phyloP scores from a whole-genome alignment of 2,888 invertebrate species.

The Diarsia rubi region DNA sequence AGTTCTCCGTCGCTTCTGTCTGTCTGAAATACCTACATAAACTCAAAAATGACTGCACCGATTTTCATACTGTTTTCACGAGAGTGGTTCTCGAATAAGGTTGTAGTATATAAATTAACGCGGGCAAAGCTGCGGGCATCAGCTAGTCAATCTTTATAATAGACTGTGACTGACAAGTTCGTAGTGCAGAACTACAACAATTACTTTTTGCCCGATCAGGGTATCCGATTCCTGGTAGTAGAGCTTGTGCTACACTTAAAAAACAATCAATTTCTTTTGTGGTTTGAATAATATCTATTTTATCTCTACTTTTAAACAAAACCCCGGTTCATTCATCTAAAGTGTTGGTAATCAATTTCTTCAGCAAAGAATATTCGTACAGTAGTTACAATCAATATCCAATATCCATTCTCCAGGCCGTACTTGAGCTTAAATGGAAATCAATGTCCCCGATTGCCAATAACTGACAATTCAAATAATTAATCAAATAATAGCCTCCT shows the following conservation, averaged over 20 bases:
- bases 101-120: too few relatives aligned
- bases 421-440: slow-evolving; percentile 28
- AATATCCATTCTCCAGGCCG: background rate
- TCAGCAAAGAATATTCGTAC: background rate
- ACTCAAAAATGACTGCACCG: too few relatives aligned
- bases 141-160: background rate
- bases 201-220: background rate
- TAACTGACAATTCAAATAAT: slow-evolving; percentile 25
- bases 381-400: slow-evolving; percentile 10
- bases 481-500: slow-evolving; percentile 23
- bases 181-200: background rate
- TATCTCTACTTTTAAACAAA: background rate
- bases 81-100: too few relatives aligned
- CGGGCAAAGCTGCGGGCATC: too few relatives aligned
- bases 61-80: too few relatives aligned
- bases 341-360: too few relatives aligned
- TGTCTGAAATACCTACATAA: too few relatives aligned
- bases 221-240: background rate
- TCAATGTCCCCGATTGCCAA: slow-evolving; percentile 33
- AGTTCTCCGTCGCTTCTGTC: too few relatives aligned
- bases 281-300: background rate
- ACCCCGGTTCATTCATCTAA: background rate
- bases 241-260: background rate
- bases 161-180: background rate
- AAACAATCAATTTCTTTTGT: background rate